A percentile compares a stretch with the other conserved stretches of the same genome.
phyloP scores from a whole-genome alignment of 2,888 invertebrate species.

The Gnatocerus cornutus region DNA sequence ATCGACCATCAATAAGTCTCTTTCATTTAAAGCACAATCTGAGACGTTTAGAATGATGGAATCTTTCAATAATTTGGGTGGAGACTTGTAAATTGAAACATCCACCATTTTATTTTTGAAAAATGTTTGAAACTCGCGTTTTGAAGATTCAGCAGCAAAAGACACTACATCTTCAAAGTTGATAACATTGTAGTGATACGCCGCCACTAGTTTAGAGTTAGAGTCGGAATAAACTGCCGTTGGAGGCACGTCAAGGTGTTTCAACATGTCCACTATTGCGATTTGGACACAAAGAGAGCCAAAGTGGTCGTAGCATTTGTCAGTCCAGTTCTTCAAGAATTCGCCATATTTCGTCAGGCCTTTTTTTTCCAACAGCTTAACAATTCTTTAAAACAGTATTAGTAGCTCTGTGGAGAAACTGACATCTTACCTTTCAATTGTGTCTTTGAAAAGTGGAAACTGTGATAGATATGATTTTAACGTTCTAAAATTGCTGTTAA shows the following conservation, averaged over 20 bases:
- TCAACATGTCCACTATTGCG: slow-evolving; percentile 13
- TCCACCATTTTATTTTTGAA: too few species aligned
- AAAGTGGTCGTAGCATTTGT: not conserved
- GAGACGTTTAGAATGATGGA: slow-evolving; percentile 62
- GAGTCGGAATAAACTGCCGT: not conserved
- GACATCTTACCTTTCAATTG: not conserved
- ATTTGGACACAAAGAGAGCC: slow-evolving; percentile 14
- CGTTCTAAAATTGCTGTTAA: not conserved
- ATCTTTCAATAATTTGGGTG: too few species aligned
- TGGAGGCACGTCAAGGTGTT: slow-evolving; percentile 10
- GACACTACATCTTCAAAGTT: not conserved
- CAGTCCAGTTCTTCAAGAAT: not conserved
- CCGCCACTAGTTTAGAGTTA: slow-evolving; percentile 1
- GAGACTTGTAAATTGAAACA: too few species aligned
- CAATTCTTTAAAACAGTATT: not conserved
- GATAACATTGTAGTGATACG: not conserved
- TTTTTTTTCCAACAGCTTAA: not conserved
- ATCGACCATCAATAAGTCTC: too few species aligned
- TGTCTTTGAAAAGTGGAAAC: slow-evolving; percentile 72
- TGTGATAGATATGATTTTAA: slow-evolving; percentile 69
- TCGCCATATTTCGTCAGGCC: not conserved
- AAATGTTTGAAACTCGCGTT: not conserved
- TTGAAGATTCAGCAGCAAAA: not conserved
- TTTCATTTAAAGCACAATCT: slow-evolving; percentile 74
- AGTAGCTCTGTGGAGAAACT: too few species aligned